Base-by-base conservation (phyloP, 2,797 vertebrate genomes). In the Decapterus maruadsi region DNA sequence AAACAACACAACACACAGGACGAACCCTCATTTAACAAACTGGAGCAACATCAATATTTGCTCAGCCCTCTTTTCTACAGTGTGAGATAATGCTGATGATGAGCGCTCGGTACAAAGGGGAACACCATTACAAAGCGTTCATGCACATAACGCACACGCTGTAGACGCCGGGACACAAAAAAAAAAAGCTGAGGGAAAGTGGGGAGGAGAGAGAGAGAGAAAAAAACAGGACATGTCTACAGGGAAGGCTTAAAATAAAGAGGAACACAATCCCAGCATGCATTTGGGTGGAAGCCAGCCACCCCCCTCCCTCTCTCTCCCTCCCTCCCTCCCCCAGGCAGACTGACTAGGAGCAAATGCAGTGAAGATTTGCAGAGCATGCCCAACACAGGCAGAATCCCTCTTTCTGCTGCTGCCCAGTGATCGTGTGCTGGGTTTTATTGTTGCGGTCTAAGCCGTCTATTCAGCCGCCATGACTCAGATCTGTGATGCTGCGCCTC, bases 171-270 rank as follows among this genome's bases (percentile, higher is more conserved):
- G 68, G 83, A 92, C 85, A 89, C 65, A 82, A 3, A 26, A 26
- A 82, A 3, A 26, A 26, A 89, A 87, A 82, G 55, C 80, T 48
- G 79, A 83, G 69, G 72, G 53, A 87, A 85, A 90, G 75, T 75
- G 75, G 84, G 74, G 85, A 78, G 48, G 53, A 4, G 45, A 53
- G 46, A 62, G 46, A 62, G 73, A 66, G 73, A 26, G 45, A 59
- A 81, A 84, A 90, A 95, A 95, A 94, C 95, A 93, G 95, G 95
- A 94, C 95, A 95, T 93, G 95, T 95, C 95, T 95, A 92, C 90
- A 95, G 95, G 94, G 95, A 95, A 90, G 92, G 91, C 94, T 95
- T 94, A 95, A 95, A 95, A 95, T 95, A 95, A 95, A 94, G 93
- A 94, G 89, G 82, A 93, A 93, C 93, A 93, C 92, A 91, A 94